phyloP scores from a whole-genome alignment of 2,797 vertebrate species.

The Craterocephalus amniculus region DNA sequence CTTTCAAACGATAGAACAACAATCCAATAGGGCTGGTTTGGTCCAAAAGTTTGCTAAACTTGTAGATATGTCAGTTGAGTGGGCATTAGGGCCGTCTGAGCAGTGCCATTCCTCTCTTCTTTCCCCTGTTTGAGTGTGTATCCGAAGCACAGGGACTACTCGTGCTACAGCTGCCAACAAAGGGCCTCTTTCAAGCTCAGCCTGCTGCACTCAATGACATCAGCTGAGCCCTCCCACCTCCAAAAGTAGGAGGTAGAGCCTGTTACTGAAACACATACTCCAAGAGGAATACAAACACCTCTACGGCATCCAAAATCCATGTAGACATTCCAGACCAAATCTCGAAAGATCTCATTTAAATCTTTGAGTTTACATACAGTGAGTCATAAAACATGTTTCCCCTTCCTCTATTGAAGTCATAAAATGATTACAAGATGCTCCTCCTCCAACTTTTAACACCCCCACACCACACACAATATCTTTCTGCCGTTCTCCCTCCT shows the following conservation, averaged over 20 bases:
- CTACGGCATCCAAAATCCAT: constrained; percentile 50
- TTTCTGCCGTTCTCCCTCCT: constrained; percentile 39
- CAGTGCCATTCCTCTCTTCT: constrained; percentile 75
- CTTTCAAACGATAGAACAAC: constrained; percentile 23
- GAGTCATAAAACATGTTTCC: constrained; percentile 32
- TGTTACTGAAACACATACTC: constrained; percentile 48
- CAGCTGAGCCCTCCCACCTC: constrained; percentile 87
- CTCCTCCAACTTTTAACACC: constrained; percentile 56
- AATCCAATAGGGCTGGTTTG: constrained; percentile 36
- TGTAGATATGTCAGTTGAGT: constrained; percentile 65
- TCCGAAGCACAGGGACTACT: constrained; percentile 81
- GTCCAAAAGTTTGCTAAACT: constrained; percentile 28
- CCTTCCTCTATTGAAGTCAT: constrained; percentile 62
- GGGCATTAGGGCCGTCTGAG: constrained; percentile 60
- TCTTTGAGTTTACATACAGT: constrained; percentile 14
- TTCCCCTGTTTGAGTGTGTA: constrained; percentile 68
- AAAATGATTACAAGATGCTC: constrained; percentile 66
- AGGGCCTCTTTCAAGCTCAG: constrained; percentile 91
- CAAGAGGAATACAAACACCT: constrained; percentile 53
- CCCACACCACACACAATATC: constrained; percentile 38
- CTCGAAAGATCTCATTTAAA: constrained; percentile 23
- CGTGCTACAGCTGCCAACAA: constrained; percentile 91
- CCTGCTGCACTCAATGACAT: constrained; percentile 89
- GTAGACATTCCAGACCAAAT: constrained; percentile 25
- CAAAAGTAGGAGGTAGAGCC: constrained; percentile 66